Conservation (phyloP, 2,113 vertebrate genomes). For the Merops nubicus region DNA sequence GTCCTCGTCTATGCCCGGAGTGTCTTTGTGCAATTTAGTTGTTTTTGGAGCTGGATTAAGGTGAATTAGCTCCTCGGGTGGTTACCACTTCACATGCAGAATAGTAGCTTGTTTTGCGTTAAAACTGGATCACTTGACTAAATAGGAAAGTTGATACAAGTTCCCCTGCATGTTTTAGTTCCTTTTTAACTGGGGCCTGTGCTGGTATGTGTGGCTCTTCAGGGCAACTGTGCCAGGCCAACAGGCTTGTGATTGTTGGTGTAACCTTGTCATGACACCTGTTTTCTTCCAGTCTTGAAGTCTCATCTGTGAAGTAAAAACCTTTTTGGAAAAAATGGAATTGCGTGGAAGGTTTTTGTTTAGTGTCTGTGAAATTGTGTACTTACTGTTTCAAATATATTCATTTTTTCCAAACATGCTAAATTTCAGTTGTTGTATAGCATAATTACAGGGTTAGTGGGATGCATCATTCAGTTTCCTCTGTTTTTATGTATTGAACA, state of each 20-base stretch:
- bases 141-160: neutral
- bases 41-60: neutral
- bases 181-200: neutral
- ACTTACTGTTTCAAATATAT: rapidly evolving
- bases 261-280: rapidly evolving
- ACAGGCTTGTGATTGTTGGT: neutral
- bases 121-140: neutral
- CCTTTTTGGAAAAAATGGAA: neutral
- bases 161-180: neutral
- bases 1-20: rapidly evolving
- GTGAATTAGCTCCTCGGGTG: neutral
- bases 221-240: rapidly evolving
- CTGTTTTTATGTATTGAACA: neutral
- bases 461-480: neutral
- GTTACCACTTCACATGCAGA: neutral
- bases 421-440: neutral
- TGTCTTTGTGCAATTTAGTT: neutral
- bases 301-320: neutral
- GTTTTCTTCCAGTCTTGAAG: neutral
- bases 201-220: neutral
- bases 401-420: neutral
- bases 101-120: neutral
- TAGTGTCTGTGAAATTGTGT: neutral
- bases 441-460: neutral
- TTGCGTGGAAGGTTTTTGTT: neutral